Percentiles rank a stretch among this genome's conserved stretches.
Conservation (phyloP, 1,140 invertebrate species). For the Calephelis virginiensis region DNA sequence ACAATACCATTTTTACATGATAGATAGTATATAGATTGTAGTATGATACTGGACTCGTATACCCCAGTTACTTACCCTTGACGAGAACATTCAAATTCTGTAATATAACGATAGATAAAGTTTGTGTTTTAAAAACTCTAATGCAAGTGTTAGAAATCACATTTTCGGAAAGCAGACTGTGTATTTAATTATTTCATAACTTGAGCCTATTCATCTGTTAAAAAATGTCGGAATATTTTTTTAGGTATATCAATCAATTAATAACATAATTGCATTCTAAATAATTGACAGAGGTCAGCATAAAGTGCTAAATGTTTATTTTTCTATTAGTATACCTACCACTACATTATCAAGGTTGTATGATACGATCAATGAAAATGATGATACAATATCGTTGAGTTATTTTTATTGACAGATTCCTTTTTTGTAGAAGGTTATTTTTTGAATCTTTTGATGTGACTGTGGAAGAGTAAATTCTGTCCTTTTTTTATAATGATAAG, state of each 20-base stretch:
- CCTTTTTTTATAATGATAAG: too few relatives aligned
- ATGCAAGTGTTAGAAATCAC: too few relatives aligned
- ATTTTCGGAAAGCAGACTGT: too few relatives aligned
- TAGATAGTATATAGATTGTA: too few relatives aligned
- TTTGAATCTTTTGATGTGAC: not conserved
- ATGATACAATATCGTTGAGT: not conserved
- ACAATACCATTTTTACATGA: too few relatives aligned
- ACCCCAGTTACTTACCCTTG: too few relatives aligned
- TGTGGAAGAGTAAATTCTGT: too few relatives aligned
- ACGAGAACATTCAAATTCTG: too few relatives aligned
- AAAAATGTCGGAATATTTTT: not conserved
- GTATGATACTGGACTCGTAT: too few relatives aligned
- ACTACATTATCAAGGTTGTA: slow-evolving; percentile 47
- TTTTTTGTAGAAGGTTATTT: slow-evolving; percentile 31
- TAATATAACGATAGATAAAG: too few relatives aligned
- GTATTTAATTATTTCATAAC: not conserved
- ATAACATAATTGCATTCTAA: slow-evolving; percentile 31
- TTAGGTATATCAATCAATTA: slow-evolving; percentile 27
- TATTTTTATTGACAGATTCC: slow-evolving; percentile 28
- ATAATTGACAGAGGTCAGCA: slow-evolving; percentile 58
- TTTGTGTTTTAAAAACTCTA: too few relatives aligned
- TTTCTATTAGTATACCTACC: slow-evolving; percentile 46
- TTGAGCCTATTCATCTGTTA: not conserved
- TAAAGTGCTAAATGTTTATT: slow-evolving; percentile 59
- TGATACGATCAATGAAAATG: slow-evolving; percentile 21